These are phyloP conservation scores for Tortricodes alternella DNA, from an alignment of 2,888 invertebrate species.

Conservation along the genomic window DNA sequence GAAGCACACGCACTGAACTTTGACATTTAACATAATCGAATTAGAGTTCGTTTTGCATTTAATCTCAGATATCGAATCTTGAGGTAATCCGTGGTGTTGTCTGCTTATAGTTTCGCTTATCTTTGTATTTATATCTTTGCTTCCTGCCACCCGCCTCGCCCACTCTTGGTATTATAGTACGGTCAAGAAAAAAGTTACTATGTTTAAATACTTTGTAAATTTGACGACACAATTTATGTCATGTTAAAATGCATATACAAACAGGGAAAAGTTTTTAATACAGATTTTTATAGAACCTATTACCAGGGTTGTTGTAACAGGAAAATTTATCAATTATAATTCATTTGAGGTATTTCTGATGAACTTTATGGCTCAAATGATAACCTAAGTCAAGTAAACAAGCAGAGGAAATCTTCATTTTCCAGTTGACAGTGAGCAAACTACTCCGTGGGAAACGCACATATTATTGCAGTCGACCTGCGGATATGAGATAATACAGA, in stretches of 20 bases:
- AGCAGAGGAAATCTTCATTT: conserved; percentile 28
- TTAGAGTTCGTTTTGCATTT: conserved; percentile 54
- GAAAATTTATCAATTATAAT: no score
- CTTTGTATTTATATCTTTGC: conserved; percentile 51
- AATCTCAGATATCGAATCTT: conserved; percentile 47
- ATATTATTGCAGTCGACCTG: conserved; percentile 55
- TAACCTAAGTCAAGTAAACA: not conserved
- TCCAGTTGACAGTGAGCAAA: conserved; percentile 43
- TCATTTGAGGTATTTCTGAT: not conserved
- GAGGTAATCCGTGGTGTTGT: conserved; percentile 46
- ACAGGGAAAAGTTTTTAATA: not conserved
- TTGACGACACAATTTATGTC: not conserved
- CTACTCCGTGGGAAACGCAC: conserved; percentile 71
- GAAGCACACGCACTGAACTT: conserved; percentile 48
- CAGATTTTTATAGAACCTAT: no score
- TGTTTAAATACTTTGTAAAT: not conserved
- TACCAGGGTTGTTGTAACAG: no score
- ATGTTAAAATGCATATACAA: not conserved
- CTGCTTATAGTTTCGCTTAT: conserved; percentile 50
- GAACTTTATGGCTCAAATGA: not conserved
- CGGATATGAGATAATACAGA: conserved; percentile 67
- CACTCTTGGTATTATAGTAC: conserved; percentile 10
- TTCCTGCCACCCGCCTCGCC: conserved; percentile 53
- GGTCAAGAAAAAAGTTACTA: not conserved
- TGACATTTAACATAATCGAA: conserved; percentile 61